Base-by-base conservation (phyloP, 2,797 vertebrate genomes). In the Streptopelia turtur region DNA sequence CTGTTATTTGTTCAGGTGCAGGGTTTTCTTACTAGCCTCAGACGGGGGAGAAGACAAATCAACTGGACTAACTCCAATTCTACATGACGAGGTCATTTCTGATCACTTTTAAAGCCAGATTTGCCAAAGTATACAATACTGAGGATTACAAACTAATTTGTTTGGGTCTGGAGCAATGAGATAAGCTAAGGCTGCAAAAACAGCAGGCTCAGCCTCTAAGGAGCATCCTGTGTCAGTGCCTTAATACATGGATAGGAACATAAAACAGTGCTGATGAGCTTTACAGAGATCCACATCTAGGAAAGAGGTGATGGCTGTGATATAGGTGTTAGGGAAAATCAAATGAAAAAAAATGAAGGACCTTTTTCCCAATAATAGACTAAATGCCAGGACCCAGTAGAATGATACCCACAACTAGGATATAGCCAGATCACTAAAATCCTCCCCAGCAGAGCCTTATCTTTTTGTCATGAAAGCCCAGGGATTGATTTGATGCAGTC, bases 121-220 rank as follows among this genome's bases (percentile, higher is more conserved):
- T 90, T 94, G 47, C 68, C 45, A 52, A 80, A 87, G 30, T 77
- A 57, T 80, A 80, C 81, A 75, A 39, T 85, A 57, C 31, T 33
- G 75, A 83, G 86, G 88, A 85, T 96, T 90, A 93, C 57, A 95
- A 61, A 94, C 75, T 50, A 61, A 90, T 93, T 96, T 95, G 45
- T 90, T 92, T 84, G 70, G 45, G 86, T 95, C 91, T 95, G 96
- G 75, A 90, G 86, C 83, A 90, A 35, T 60, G 68, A 83, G 94
- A 94, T 94, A 95, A 96, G 77, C 10, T 14, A 82, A 61, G 70
- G 83, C 80, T 89, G 71, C 57, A 68, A 57, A 89, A 93, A 0
- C 71, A 95, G 89, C 93, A 90, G 81, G 75, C 68, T 92, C 56
- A 89, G 71, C 68, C 93, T 81, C 80, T 74, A 5, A 10, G 31